Conservation (phyloP, 2,888 invertebrate genomes). For the Eupithecia exiguata region DNA sequence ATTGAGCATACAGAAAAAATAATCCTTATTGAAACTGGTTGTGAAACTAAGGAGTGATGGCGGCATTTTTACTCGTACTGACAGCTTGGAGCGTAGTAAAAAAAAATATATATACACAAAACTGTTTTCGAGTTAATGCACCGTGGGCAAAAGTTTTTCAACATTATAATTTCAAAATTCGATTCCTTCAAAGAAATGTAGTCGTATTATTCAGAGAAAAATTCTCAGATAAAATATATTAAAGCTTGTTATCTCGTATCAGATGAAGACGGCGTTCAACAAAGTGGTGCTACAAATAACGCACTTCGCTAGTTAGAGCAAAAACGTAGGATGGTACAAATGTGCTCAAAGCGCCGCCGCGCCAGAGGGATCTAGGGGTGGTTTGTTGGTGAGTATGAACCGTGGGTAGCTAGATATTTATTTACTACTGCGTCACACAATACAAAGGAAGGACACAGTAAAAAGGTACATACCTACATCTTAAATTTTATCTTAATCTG, state of each 20-base stretch:
- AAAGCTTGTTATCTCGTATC: background rate
- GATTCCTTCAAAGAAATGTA: background rate
- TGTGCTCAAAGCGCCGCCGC: constrained; percentile 45
- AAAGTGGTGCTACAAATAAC: constrained; percentile 29
- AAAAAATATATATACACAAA: background rate
- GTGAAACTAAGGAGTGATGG: background rate
- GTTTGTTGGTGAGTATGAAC: background rate
- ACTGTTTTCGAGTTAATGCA: background rate
- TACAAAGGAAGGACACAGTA: too few relatives aligned
- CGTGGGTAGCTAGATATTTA: background rate
- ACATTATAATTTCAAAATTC: too few relatives aligned
- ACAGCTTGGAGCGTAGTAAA: background rate
- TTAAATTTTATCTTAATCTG: too few relatives aligned
- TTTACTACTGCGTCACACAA: too few relatives aligned
- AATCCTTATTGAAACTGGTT: background rate
- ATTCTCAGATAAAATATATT: background rate
- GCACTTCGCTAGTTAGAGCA: constrained; percentile 24
- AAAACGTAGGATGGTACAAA: constrained; percentile 35
- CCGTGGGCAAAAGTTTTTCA: background rate
- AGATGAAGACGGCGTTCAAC: constrained; percentile 20
- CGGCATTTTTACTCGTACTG: background rate
- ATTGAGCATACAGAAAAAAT: background rate
- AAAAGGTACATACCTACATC: too few relatives aligned
- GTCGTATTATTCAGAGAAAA: background rate
- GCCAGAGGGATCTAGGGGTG: background rate